These are phyloP conservation scores for Ophiodon elongatus DNA, from an alignment of 2,113 vertebrate genomes.

Conservation along the genomic window DNA sequence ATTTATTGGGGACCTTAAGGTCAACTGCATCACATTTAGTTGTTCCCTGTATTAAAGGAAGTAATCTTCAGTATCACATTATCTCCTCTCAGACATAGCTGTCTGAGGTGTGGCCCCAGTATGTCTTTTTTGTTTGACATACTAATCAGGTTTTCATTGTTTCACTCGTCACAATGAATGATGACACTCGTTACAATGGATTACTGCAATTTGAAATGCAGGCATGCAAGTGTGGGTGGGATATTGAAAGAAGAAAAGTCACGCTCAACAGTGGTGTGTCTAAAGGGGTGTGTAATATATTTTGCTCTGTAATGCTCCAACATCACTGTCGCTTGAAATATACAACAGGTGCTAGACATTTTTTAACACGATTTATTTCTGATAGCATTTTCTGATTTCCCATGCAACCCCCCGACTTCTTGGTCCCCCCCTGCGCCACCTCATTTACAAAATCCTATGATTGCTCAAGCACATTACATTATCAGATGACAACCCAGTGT, in stretches of 20 bases:
- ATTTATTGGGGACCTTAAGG: neutral
- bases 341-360: no score
- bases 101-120: neutral
- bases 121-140: neutral
- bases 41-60: neutral
- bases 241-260: neutral
- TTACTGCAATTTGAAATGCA: slow-evolving; percentile 20
- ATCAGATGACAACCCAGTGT: neutral
- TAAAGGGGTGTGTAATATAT: no score
- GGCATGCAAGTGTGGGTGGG: neutral
- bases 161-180: neutral
- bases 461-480: neutral
- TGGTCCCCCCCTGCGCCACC: neutral
- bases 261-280: neutral
- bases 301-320: no score
- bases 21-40: neutral
- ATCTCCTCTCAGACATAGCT: neutral
- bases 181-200: neutral
- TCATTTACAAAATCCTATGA: neutral
- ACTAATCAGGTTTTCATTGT: neutral
- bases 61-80: neutral
- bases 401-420: neutral
- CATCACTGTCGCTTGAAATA: no score
- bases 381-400: neutral
- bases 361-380: neutral